These are phyloP conservation scores for Cactoblastis cactorum DNA, from an alignment of 2,888 invertebrate genomes.

Conservation along the genomic window DNA sequence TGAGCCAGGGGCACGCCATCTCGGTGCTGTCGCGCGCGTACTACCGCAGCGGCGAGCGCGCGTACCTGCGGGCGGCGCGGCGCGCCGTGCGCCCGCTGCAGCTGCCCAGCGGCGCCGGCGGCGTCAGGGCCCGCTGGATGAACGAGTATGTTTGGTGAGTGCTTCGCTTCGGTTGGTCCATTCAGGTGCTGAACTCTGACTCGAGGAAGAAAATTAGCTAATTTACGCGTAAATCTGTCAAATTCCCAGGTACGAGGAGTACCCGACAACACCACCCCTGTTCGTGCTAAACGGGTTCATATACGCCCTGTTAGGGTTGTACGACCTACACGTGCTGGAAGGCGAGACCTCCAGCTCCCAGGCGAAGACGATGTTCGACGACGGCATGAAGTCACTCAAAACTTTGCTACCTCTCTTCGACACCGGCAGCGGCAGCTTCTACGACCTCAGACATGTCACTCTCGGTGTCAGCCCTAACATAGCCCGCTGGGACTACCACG, in stretches of 20 bases:
- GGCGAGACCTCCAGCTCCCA: conserved; percentile 84
- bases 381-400: conserved; percentile 93
- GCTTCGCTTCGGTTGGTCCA: too few species aligned
- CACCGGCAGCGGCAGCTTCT: conserved; percentile 96
- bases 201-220: too few species aligned
- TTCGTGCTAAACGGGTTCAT: conserved; percentile 99
- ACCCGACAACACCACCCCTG: conserved; percentile 95
- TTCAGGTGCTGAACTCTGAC: too few species aligned
- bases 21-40: conserved; percentile 96
- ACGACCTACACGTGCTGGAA: conserved; percentile 93
- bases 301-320: conserved; percentile 96
- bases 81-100: conserved; percentile 89
- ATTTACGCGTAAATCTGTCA: too few species aligned
- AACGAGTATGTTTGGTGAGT: conserved; percentile 92
- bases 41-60: conserved; percentile 86
- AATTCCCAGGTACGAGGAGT: conserved; percentile 99
- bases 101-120: conserved; percentile 85
- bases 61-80: conserved; percentile 90
- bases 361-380: conserved; percentile 87
- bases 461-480: conserved; percentile 94
- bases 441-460: conserved; percentile 96
- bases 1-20: conserved; percentile 99
- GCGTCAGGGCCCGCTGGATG: conserved; percentile 91
- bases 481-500: conserved; percentile 99
- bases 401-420: conserved; percentile 94